phyloP scores from a whole-genome alignment of 2,797 vertebrate genomes.

The Anguilla marmorata region DNA sequence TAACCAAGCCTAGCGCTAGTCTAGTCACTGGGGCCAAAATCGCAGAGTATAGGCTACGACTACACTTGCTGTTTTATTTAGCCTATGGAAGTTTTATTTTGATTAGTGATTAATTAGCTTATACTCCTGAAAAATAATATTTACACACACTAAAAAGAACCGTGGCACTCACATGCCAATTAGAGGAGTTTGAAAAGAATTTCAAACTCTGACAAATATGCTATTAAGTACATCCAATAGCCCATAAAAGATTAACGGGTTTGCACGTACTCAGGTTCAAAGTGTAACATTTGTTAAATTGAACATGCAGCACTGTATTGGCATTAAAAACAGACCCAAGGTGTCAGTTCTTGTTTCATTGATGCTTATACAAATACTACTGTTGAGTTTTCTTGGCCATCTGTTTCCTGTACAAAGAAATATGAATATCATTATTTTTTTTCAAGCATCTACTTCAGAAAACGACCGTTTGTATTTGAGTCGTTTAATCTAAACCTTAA shows the following conservation, averaged over 20 bases:
- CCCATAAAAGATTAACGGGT: not conserved
- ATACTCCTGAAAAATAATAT: not conserved
- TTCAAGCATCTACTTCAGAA: not conserved
- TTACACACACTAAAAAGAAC: not conserved
- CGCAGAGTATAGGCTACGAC: not conserved
- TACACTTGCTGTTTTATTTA: not conserved
- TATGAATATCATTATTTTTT: not conserved
- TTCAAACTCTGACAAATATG: not conserved
- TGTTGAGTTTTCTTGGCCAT: not conserved
- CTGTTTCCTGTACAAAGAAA: not conserved
- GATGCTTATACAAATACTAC: not conserved
- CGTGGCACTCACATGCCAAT: not conserved
- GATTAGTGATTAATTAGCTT: not conserved
- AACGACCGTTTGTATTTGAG: not conserved
- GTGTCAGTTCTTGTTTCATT: slow-evolving; percentile 13
- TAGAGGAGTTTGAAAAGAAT: not conserved
- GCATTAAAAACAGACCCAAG: not conserved
- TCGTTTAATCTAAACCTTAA: not conserved
- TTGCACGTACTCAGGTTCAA: not conserved
- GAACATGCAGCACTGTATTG: not conserved
- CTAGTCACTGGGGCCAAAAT: not conserved
- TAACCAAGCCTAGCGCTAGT: not conserved
- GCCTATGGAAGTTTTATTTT: not conserved
- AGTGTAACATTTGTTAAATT: not conserved
- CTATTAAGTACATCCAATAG: not conserved